These are phyloP conservation scores for Cuniculus paca DNA, from an alignment of 2,797 vertebrate species.

Conservation along the genomic window DNA sequence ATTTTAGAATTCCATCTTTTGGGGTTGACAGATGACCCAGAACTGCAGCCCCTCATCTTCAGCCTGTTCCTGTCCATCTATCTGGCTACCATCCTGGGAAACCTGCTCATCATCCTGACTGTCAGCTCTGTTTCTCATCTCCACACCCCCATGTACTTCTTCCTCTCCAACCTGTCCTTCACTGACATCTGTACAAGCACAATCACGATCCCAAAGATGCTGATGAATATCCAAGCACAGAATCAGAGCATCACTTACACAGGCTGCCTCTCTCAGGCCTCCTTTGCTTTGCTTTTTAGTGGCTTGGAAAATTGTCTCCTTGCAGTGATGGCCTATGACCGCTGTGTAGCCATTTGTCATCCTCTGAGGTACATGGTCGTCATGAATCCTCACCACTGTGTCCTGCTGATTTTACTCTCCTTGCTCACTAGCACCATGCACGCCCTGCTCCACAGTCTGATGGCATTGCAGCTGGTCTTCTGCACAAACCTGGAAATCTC, in stretches of 20 bases:
- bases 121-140: background rate
- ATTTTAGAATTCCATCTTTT: conserved; percentile 35
- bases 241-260: background rate
- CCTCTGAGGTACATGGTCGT: background rate
- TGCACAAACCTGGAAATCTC: background rate
- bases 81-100: background rate
- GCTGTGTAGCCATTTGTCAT: conserved; percentile 36
- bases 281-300: background rate
- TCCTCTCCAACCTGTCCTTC: background rate
- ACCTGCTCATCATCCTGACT: background rate
- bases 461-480: background rate
- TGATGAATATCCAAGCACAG: background rate
- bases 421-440: background rate
- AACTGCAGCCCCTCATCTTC: background rate
- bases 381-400: background rate
- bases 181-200: background rate
- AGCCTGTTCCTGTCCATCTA: background rate
- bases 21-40: background rate
- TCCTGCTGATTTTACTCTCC: background rate
- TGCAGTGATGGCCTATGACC: conserved; percentile 48
- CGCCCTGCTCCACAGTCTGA: background rate
- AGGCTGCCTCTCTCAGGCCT: background rate
- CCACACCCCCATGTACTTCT: background rate
- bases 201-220: background rate
- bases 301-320: background rate